Percentiles rank a stretch among this genome's conserved stretches.
These are phyloP conservation scores for Lycia hirtaria DNA, from an alignment of 2,888 invertebrate species.

Conservation along the genomic window DNA sequence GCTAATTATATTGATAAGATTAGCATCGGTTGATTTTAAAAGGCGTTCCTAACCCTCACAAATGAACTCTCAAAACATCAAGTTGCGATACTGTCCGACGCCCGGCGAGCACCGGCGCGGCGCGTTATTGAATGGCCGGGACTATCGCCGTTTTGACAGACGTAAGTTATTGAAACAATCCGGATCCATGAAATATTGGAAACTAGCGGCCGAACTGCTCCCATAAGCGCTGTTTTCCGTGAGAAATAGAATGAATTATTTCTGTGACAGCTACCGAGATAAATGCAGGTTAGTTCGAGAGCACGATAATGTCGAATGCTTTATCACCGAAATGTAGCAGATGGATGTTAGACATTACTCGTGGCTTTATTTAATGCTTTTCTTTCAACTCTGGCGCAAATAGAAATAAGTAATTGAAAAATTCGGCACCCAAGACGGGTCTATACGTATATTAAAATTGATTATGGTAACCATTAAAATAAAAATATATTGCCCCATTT, in stretches of 20 bases:
- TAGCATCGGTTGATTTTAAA: too few relatives aligned
- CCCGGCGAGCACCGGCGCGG: too few relatives aligned
- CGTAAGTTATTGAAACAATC: constrained; percentile 63
- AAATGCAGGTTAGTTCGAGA: constrained; percentile 20
- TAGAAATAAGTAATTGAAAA: not conserved
- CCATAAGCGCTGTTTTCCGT: constrained; percentile 43
- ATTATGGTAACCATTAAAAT: too few relatives aligned
- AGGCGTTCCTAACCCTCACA: not conserved
- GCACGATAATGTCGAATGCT: constrained; percentile 4
- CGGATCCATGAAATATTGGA: constrained; percentile 65
- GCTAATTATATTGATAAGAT: too few relatives aligned
- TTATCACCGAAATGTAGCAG: constrained; percentile 12
- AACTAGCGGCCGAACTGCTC: constrained; percentile 48
- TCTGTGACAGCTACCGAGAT: constrained; percentile 32
- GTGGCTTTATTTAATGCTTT: not conserved
- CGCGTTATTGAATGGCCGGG: constrained; percentile 48
- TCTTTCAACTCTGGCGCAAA: not conserved
- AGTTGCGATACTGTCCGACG: constrained; percentile 21
- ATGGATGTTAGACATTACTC: not conserved
- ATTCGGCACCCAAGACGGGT: not conserved
- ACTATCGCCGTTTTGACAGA: constrained; percentile 61
- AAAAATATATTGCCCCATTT: too few relatives aligned
- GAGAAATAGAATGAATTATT: constrained; percentile 41
- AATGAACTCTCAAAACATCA: not conserved
- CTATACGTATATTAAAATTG: not conserved